Conservation (phyloP, 2,113 vertebrate species). For the Lutjanus erythropterus region DNA sequence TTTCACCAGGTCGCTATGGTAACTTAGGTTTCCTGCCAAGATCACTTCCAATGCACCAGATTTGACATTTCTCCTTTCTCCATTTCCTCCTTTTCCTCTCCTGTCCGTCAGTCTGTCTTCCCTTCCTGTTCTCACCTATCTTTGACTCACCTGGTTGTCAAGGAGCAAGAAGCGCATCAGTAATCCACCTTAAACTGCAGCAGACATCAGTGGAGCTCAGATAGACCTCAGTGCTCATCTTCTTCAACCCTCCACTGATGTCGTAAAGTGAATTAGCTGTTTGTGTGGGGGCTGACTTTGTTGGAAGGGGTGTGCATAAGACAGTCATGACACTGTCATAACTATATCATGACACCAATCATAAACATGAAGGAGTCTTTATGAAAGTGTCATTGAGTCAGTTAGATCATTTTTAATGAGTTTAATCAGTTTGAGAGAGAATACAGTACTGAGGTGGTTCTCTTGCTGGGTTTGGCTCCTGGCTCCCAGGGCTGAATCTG, state of each 20-base stretch:
- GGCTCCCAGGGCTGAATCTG: too few species aligned
- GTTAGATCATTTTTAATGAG: too few species aligned
- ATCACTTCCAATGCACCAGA: slow-evolving; percentile 73
- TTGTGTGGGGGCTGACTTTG: not conserved
- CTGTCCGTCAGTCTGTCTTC: slow-evolving; percentile 45
- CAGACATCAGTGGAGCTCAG: slow-evolving; percentile 31
- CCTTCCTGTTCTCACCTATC: slow-evolving; percentile 18
- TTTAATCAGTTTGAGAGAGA: too few species aligned
- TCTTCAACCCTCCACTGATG: not conserved
- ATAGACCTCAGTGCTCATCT: slow-evolving; percentile 7
- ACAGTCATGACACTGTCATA: too few species aligned
- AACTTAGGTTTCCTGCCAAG: slow-evolving; percentile 79
- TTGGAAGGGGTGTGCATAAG: not conserved
- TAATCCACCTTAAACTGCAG: slow-evolving; percentile 33
- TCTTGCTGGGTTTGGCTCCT: too few species aligned
- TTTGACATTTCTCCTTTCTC: slow-evolving; percentile 68
- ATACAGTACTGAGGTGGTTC: too few species aligned
- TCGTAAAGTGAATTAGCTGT: slow-evolving; percentile 19
- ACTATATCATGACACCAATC: too few species aligned
- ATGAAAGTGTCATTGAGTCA: too few species aligned
- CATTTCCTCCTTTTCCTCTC: slow-evolving; percentile 54
- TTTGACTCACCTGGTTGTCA: slow-evolving; percentile 34
- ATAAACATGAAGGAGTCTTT: too few species aligned
- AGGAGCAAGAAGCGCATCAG: slow-evolving; percentile 6
- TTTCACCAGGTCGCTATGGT: slow-evolving; percentile 80